These are phyloP conservation scores for Melipona quadrifasciata DNA, from an alignment of 1,140 invertebrate genomes.

Conservation along the genomic window DNA sequence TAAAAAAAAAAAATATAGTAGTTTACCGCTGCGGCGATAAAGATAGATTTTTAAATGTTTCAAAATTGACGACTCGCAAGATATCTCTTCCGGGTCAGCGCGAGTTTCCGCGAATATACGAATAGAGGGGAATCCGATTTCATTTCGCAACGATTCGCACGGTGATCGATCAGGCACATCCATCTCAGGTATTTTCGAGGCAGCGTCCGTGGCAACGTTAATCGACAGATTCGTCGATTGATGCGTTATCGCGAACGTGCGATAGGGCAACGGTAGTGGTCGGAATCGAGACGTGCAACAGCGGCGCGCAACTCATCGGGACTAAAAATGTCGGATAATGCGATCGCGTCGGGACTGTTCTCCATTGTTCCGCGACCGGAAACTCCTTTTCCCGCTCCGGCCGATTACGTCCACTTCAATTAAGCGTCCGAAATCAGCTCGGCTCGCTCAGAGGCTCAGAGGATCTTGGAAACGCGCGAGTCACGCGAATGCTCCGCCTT, in stretches of 20 bases:
- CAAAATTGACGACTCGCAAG: neutral
- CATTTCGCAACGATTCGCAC: slow-evolving; percentile 9
- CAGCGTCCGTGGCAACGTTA: neutral
- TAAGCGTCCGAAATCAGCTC: slow-evolving; percentile 15
- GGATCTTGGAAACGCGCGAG: neutral
- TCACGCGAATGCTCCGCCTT: neutral
- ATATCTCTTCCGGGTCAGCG: neutral
- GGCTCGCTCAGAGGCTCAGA: no score
- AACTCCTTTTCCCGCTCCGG: neutral
- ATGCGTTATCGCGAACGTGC: neutral
- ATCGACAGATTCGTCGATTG: neutral
- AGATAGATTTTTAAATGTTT: neutral
- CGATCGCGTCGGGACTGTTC: neutral
- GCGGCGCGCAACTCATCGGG: neutral
- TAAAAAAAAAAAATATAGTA: no score
- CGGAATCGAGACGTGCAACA: neutral
- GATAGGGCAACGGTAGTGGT: neutral
- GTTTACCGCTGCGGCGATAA: no score
- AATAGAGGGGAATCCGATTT: neutral
- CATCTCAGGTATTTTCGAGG: neutral
- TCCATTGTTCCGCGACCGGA: slow-evolving; percentile 18
- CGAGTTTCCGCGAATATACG: neutral
- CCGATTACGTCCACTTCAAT: slow-evolving; percentile 26
- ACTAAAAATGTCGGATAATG: slow-evolving; percentile 24
- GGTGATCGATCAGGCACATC: neutral